Evolutionary conservation across 2,797 vertebrate species (phyloP).

Genomic region (Typhlichthys eigenmanni): DNA sequence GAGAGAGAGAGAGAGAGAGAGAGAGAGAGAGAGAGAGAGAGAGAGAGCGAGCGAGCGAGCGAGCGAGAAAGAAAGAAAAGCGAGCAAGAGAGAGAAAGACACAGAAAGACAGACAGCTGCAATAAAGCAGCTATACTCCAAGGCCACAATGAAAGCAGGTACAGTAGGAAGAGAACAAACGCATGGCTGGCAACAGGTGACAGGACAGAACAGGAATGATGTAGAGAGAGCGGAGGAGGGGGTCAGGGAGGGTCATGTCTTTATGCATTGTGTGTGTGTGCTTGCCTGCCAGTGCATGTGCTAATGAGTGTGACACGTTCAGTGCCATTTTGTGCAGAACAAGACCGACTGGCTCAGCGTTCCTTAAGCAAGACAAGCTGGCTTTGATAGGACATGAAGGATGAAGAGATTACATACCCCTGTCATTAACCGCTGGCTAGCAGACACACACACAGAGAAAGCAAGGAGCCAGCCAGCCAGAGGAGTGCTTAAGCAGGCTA

Average conservation of each 20-base stretch:
- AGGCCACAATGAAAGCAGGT: neutral
- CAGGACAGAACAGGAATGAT: too few relatives aligned
- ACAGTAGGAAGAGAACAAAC: neutral
- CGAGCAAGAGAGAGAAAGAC: neutral
- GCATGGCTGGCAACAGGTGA: too few relatives aligned
- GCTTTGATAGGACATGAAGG: too few relatives aligned
- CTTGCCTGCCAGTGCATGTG: neutral
- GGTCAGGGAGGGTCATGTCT: neutral
- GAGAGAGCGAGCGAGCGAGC: neutral
- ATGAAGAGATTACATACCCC: too few relatives aligned
- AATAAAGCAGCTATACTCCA: too few relatives aligned
- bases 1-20: neutral
- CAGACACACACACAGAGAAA: too few relatives aligned
- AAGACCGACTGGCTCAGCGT: too few relatives aligned
- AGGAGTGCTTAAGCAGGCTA: neutral
- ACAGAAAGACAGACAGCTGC: neutral
- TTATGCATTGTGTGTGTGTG: neutral
- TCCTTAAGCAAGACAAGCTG: too few relatives aligned
- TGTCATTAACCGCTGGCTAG: too few relatives aligned
- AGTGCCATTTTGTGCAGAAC: too few relatives aligned
- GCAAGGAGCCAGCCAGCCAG: neutral
- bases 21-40: neutral
- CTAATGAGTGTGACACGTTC: too few relatives aligned
- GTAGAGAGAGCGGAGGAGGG: too few relatives aligned
- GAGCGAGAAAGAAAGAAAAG: neutral